Percentiles rank a stretch among this genome's conserved stretches.
phyloP scores from a whole-genome alignment of 2,113 vertebrate species.

The Heterotis niloticus region DNA sequence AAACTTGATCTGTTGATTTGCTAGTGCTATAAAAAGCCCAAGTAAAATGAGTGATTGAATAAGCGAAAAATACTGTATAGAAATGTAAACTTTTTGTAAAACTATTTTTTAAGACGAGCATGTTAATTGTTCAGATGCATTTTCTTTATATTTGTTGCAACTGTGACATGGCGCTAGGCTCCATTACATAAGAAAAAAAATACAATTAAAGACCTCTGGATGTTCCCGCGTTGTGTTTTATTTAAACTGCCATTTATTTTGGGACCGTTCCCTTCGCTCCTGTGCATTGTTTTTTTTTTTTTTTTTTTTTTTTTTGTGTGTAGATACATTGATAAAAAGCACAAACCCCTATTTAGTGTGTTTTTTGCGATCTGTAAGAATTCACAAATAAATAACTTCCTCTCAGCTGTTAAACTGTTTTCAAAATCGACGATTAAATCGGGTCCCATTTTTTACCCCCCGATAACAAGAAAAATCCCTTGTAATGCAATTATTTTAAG shows the following conservation, averaged over 20 bases:
- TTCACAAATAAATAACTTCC: no score
- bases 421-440: no score
- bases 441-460: no score
- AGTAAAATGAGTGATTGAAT: constrained; percentile 28
- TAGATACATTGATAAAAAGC: no score
- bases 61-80: constrained; percentile 57
- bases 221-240: constrained; percentile 49
- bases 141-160: constrained; percentile 56
- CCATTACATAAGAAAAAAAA: constrained; percentile 41
- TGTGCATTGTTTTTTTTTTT: neutral
- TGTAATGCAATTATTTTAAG: no score
- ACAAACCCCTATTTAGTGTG: no score
- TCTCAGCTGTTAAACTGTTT: no score
- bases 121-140: constrained; percentile 68
- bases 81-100: constrained; percentile 74
- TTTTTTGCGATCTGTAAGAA: no score
- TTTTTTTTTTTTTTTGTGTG: no score
- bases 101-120: constrained; percentile 72
- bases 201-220: constrained; percentile 41
- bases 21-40: constrained; percentile 24
- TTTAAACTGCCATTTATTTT: constrained; percentile 17
- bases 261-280: neutral
- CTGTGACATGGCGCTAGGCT: constrained; percentile 55
- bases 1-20: constrained; percentile 25
- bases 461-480: no score